Percentiles rank a stretch among this genome's conserved stretches.
Conservation (phyloP, 2,888 invertebrate species). For the Drosophila pegasa region DNA sequence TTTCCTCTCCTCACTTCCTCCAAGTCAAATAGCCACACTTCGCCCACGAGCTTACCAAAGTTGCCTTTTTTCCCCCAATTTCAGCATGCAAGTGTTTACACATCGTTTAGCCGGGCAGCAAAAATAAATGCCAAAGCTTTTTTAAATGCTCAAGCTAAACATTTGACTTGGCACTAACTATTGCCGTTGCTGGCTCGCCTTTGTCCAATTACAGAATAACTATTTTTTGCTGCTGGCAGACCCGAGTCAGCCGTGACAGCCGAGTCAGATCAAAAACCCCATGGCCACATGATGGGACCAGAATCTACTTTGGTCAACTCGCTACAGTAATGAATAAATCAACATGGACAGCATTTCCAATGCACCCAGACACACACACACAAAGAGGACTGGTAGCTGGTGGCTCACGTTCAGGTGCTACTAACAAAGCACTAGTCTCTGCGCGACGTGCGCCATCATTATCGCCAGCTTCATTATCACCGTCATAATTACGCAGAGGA, state of each 20-base stretch:
- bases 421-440: conserved; percentile 60
- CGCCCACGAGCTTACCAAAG: conserved; percentile 13
- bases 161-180: conserved; percentile 45
- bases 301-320: conserved; percentile 25
- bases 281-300: conserved; percentile 25
- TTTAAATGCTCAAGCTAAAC: conserved; percentile 51
- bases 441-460: conserved; percentile 61
- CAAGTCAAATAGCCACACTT: conserved; percentile 14
- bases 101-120: conserved; percentile 26
- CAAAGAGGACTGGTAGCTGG: conserved; percentile 17
- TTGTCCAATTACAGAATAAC: conserved; percentile 31
- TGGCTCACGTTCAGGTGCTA: conserved; percentile 40
- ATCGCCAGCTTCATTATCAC: conserved; percentile 17
- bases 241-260: conserved; percentile 25
- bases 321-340: conserved; percentile 72
- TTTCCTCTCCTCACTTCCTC: conserved; percentile 11
- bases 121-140: conserved; percentile 43
- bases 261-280: conserved; percentile 30
- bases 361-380: conserved; percentile 13
- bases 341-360: conserved; percentile 54
- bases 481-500: conserved; percentile 3
- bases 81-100: conserved; percentile 31
- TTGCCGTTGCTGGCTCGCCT: conserved; percentile 12
- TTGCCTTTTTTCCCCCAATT: conserved; percentile 23
- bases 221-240: conserved; percentile 12